A percentile compares a stretch with the other conserved stretches of the same genome.
These are phyloP conservation scores for Trialeurodes vaporariorum DNA, from an alignment of 1,140 invertebrate species.

Conservation along the genomic window DNA sequence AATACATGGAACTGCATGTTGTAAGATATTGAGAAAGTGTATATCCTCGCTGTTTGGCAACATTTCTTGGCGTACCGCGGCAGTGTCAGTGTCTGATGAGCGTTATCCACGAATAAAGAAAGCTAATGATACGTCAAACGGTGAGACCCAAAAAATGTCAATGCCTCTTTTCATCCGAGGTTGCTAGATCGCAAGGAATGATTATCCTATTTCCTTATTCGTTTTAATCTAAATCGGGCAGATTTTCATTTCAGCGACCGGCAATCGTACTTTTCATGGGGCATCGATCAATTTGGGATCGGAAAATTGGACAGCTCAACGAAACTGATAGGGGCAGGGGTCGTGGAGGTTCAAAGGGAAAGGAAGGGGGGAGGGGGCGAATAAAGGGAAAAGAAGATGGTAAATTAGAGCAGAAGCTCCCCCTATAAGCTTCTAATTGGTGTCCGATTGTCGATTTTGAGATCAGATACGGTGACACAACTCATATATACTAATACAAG, in stretches of 20 bases:
- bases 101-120: background rate
- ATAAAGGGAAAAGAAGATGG: background rate
- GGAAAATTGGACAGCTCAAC: background rate
- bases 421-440: background rate
- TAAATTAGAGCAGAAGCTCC: too few relatives aligned
- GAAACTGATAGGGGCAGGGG: background rate
- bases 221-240: too few relatives aligned
- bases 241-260: too few relatives aligned
- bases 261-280: too few relatives aligned
- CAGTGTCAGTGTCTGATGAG: background rate
- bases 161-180: too few relatives aligned
- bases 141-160: background rate
- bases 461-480: background rate
- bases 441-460: background rate
- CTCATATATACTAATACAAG: background rate
- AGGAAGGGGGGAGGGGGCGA: background rate
- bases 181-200: too few relatives aligned
- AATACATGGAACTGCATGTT: too few relatives aligned
- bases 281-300: background rate
- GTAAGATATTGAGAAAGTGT: too few relatives aligned
- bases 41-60: too few relatives aligned
- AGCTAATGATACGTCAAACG: background rate
- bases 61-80: too few relatives aligned
- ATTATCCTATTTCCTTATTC: too few relatives aligned
- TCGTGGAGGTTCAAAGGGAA: too few relatives aligned